Conservation (phyloP, 2,888 invertebrate species). For the Hypsopygia costalis region DNA sequence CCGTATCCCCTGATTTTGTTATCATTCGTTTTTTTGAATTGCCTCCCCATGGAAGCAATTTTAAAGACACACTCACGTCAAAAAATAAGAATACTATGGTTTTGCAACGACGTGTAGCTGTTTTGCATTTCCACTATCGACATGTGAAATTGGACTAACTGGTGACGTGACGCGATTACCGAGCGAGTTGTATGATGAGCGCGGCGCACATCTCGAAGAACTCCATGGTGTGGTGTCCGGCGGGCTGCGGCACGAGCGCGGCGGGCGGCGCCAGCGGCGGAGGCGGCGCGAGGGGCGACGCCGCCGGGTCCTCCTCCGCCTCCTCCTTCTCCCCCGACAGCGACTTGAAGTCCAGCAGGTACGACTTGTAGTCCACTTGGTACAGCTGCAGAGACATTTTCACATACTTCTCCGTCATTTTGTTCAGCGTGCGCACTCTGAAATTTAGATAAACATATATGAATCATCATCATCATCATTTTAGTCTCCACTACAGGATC, state of each 20-base stretch:
- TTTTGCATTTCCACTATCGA: too few relatives aligned
- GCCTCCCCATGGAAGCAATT: too few relatives aligned
- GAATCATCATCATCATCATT: too few relatives aligned
- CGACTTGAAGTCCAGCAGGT: constrained; percentile 98
- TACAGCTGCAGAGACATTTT: constrained; percentile 99
- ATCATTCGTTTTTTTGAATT: too few relatives aligned
- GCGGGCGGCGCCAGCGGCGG: constrained; percentile 36
- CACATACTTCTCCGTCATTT: constrained; percentile 90
- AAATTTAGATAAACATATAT: too few relatives aligned
- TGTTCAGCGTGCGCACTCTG: constrained; percentile 94
- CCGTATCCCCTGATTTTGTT: too few relatives aligned
- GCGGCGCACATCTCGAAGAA: constrained; percentile 99
- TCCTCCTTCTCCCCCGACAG: constrained; percentile 88
- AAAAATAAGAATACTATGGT: too few relatives aligned
- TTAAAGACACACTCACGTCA: too few relatives aligned
- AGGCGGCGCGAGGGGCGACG: constrained; percentile 37
- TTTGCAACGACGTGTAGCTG: too few relatives aligned
- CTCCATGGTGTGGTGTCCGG: constrained; percentile 98
- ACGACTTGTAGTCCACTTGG: constrained; percentile 99
- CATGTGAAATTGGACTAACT: too few relatives aligned
- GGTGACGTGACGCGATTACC: too few relatives aligned
- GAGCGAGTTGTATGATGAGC: constrained; percentile 97
- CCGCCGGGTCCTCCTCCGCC: constrained; percentile 53
- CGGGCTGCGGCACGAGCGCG: constrained; percentile 35
- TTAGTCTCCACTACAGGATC: too few relatives aligned